Evolutionary conservation across 2,113 vertebrate genomes (phyloP).

Genomic region (Seriola rivoliana): DNA sequence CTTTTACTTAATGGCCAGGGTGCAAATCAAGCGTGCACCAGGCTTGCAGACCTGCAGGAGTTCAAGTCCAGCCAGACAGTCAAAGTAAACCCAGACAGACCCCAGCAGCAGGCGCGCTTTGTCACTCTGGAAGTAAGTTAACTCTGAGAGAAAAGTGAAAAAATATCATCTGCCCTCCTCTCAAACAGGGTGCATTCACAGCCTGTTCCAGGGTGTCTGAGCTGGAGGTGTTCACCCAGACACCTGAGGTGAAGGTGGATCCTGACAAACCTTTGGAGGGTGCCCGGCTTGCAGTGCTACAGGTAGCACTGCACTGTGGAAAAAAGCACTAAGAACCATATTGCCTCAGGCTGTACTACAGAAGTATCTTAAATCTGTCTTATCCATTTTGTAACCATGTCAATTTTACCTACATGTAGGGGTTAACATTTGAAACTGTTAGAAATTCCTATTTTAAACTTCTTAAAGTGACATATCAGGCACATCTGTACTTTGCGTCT

Average conservation of each 20-base stretch:
- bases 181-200: constrained; percentile 86
- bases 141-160: not conserved
- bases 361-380: not conserved
- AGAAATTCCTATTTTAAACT: not conserved
- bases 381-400: not conserved
- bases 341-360: constrained; percentile 10
- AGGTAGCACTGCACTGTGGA: constrained; percentile 85
- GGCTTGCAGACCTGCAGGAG: constrained; percentile 81
- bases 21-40: constrained; percentile 82
- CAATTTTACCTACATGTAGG: not conserved
- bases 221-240: constrained; percentile 85
- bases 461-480: not conserved
- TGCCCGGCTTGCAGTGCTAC: constrained; percentile 88
- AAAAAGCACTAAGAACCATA: not conserved
- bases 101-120: constrained; percentile 90
- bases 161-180: constrained; percentile 29
- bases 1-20: constrained; percentile 80
- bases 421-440: not conserved
- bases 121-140: constrained; percentile 89
- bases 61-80: constrained; percentile 87
- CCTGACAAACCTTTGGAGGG: constrained; percentile 96
- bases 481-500: not conserved
- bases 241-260: constrained; percentile 92
- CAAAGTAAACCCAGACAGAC: constrained; percentile 93
- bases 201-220: constrained; percentile 84